These are phyloP conservation scores for Leptopilina syphax DNA, from an alignment of 2,888 invertebrate species.

Conservation along the genomic window DNA sequence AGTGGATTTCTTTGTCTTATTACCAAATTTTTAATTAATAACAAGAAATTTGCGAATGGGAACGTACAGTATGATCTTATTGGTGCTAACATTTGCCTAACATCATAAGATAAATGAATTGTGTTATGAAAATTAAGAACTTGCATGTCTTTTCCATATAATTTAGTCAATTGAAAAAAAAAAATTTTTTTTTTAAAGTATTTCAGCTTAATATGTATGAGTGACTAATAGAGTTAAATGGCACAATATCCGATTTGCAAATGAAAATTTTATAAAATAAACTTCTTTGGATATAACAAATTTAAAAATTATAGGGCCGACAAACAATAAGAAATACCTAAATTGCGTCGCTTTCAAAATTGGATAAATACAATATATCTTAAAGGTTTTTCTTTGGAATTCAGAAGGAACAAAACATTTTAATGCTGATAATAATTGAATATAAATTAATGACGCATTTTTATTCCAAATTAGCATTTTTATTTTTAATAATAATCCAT, in stretches of 20 bases:
- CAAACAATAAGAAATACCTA: conserved; percentile 49
- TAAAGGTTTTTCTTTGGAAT: neutral
- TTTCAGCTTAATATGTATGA: conserved; percentile 40
- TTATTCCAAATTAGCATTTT: no score
- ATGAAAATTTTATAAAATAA: conserved; percentile 46
- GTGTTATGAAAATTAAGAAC: conserved; percentile 50
- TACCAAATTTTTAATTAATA: conserved; percentile 43
- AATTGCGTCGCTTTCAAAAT: conserved; percentile 57
- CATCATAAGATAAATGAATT: conserved; percentile 52
- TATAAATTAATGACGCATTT: no score
- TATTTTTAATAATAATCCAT: no score
- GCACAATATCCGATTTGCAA: conserved; percentile 48
- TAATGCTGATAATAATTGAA: no score
- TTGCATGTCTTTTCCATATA: conserved; percentile 47
- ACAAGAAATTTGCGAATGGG: conserved; percentile 49
- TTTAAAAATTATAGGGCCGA: conserved; percentile 44
- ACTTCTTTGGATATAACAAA: conserved; percentile 27
- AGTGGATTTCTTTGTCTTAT: conserved; percentile 43
- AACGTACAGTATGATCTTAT: conserved; percentile 48
- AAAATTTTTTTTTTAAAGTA: conserved; percentile 43
- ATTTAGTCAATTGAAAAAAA: conserved; percentile 44
- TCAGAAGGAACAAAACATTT: no score
- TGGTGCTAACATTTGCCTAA: conserved; percentile 41
- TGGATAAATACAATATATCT: conserved; percentile 33
- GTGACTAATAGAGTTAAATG: conserved; percentile 22